Evolutionary conservation across 2,888 invertebrate genomes (phyloP).

Genomic region (Lasioglossum calceatum): DNA sequence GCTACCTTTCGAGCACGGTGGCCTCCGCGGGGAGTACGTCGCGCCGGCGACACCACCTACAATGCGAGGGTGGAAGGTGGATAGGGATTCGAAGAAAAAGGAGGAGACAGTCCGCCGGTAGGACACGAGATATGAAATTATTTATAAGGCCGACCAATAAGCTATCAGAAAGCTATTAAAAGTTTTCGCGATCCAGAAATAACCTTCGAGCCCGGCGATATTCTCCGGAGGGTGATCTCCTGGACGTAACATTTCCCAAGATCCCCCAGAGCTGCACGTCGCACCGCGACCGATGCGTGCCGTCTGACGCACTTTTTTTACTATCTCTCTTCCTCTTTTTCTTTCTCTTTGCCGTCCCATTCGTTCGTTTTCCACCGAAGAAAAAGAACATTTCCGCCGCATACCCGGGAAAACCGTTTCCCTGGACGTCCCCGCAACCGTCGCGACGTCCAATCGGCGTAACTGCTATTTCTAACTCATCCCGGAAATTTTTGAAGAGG

Average conservation of each 20-base stretch:
- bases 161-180: slow-evolving; percentile 79
- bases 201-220: slow-evolving; percentile 69
- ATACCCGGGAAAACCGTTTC: slow-evolving; percentile 21
- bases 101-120: slow-evolving; percentile 41
- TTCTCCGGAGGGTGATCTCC: slow-evolving; percentile 72
- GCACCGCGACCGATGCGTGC: slow-evolving; percentile 52
- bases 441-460: not conserved
- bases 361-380: slow-evolving; percentile 22
- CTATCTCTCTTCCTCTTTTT: slow-evolving; percentile 15
- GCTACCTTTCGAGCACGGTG: not conserved
- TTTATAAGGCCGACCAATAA: slow-evolving; percentile 75
- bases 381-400: slow-evolving; percentile 48
- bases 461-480: slow-evolving; percentile 18
- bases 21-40: not conserved
- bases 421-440: not conserved
- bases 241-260: slow-evolving; percentile 56
- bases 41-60: not conserved
- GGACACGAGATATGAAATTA: slow-evolving; percentile 72
- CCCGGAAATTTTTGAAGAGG: slow-evolving; percentile 24
- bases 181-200: slow-evolving; percentile 77
- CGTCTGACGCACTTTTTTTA: slow-evolving; percentile 52
- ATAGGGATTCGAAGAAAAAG: not conserved
- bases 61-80: not conserved
- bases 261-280: slow-evolving; percentile 32
- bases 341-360: slow-evolving; percentile 20